phyloP scores from a whole-genome alignment of 2,113 vertebrate species.

The Furnarius figulus region DNA sequence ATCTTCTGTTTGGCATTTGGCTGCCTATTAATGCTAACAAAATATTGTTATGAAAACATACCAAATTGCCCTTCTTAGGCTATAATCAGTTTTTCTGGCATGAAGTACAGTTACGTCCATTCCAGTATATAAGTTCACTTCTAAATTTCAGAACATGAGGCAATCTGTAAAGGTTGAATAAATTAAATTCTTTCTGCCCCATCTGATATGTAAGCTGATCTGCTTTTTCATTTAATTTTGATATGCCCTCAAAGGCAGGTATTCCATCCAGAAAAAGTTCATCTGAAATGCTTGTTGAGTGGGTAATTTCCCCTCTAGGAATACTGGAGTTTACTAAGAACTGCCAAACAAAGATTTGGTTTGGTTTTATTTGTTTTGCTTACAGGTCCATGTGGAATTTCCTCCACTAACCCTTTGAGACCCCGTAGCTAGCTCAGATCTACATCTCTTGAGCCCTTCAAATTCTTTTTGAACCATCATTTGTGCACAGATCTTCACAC shows the following conservation, averaged over 20 bases:
- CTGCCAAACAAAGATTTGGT: not conserved
- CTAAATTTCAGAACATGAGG: not conserved
- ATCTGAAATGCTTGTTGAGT: not conserved
- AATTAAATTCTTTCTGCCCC: not conserved
- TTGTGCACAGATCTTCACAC: not conserved
- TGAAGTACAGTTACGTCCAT: not conserved
- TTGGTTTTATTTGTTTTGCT: not conserved
- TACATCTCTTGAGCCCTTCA: not conserved
- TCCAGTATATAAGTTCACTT: not conserved
- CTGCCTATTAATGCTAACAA: not conserved
- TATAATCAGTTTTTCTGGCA: not conserved
- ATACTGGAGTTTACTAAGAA: not conserved
- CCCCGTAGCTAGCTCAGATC: not conserved
- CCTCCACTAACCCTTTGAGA: not conserved
- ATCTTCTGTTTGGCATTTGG: constrained; percentile 26
- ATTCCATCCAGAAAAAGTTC: not conserved
- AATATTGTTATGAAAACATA: constrained; percentile 2
- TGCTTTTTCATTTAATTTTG: not conserved
- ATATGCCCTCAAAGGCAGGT: not conserved
- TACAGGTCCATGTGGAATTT: not conserved
- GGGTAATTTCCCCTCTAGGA: not conserved
- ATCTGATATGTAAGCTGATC: not conserved
- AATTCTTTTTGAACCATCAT: not conserved
- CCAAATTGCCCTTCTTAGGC: not conserved
- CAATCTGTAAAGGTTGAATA: not conserved